Percentiles rank a stretch among this genome's conserved stretches.
phyloP scores from a whole-genome alignment of 2,888 invertebrate species.

The Rhopalosiphum nymphaeae region DNA sequence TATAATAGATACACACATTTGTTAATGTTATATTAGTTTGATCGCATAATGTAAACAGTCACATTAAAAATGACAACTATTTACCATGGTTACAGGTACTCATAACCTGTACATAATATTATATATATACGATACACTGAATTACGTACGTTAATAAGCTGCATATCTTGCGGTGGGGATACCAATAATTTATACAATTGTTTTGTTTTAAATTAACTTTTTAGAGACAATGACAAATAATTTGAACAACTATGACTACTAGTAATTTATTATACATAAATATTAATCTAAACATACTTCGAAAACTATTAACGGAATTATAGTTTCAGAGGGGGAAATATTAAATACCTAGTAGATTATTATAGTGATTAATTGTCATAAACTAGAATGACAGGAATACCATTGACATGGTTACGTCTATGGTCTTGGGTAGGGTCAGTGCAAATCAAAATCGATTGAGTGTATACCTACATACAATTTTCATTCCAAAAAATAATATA shows the following conservation, averaged over 20 bases:
- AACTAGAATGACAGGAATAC: not conserved
- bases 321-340: conserved; percentile 7
- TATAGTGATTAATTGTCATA: conserved; percentile 10
- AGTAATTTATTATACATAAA: conserved; percentile 32
- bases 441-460: not conserved
- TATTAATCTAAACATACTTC: conserved; percentile 21
- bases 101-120: not conserved
- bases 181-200: not conserved
- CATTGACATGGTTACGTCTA: conserved; percentile 13
- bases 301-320: conserved; percentile 11
- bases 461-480: not conserved
- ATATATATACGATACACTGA: not conserved
- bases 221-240: conserved; percentile 17
- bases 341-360: not conserved
- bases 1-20: not conserved
- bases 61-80: not conserved
- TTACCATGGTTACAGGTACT: not conserved
- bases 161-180: not conserved
- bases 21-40: not conserved
- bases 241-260: not conserved
- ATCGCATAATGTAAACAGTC: not conserved
- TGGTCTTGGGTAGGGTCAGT: conserved; percentile 9
- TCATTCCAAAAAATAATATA: not conserved
- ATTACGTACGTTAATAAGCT: not conserved
- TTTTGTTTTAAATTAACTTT: conserved; percentile 1